phyloP scores from a whole-genome alignment of 2,888 invertebrate genomes.

The Polymixis flavicincta region DNA sequence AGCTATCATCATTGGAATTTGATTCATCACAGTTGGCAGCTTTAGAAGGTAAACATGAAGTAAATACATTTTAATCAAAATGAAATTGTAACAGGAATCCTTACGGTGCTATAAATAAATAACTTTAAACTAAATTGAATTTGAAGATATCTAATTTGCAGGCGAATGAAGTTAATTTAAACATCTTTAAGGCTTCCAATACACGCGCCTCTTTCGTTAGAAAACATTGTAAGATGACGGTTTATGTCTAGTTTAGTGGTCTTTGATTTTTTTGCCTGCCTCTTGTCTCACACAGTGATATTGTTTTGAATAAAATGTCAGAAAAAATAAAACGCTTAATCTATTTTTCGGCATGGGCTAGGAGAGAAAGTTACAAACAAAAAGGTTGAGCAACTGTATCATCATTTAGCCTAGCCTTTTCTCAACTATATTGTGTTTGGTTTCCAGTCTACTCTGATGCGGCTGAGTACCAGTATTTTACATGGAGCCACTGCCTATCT shows the following conservation, averaged over 20 bases:
- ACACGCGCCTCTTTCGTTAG: constrained; percentile 13
- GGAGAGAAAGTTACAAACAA: background rate
- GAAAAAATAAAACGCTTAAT: background rate
- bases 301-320: background rate
- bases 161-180: constrained; percentile 53
- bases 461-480: too few relatives aligned
- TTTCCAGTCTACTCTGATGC: too few relatives aligned
- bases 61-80: constrained; percentile 47
- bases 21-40: background rate
- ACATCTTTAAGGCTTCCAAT: constrained; percentile 41
- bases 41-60: constrained; percentile 9
- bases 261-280: too few relatives aligned
- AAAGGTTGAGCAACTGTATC: background rate
- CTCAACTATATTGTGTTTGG: too few relatives aligned
- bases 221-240: background rate
- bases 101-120: constrained; percentile 55
- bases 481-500: too few relatives aligned
- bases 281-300: too few relatives aligned
- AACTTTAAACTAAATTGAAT: constrained; percentile 57
- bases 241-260: background rate
- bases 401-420: too few relatives aligned
- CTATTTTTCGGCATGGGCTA: background rate
- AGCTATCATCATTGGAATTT: background rate
- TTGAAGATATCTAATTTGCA: constrained; percentile 60
- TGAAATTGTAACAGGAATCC: constrained; percentile 39